Base-by-base conservation (phyloP, 2,888 invertebrate genomes). In the Calliopum simillimum region DNA sequence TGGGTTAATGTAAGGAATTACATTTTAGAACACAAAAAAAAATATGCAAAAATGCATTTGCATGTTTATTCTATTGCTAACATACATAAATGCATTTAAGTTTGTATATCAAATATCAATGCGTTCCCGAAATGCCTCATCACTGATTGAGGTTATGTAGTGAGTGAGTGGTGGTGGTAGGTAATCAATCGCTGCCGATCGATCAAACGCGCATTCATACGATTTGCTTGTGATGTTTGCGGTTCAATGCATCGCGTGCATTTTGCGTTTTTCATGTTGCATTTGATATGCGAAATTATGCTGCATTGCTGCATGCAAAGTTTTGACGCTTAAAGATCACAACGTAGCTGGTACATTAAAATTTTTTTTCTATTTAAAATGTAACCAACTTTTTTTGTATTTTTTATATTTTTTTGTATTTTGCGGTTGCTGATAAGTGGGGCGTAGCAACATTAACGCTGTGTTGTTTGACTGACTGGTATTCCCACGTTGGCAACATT, bases 181-280 rank as follows among this genome's bases (percentile, higher is more conserved):
- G 61, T 61, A 61, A 61, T 61, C 61, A 44, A 61, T 61, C 61
- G 19, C 44, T 44, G 44, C 44, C 16, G 61, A 19, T 19, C 43
- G 19, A 53, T 53, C 53, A 23, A 12, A 53, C 23, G 53, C 21
- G 19, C 41, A 44, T 44, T 61, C 43, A 61, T 23, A 43, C 61
- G 61, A 19, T 21, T n/a, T 61, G 19, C 19, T 59, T n/a, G 11
- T 21, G 14, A n/a, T 11, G 13, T 59, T 33, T 44, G 61, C 61
- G 61, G 61, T 61, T 61, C 61, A 61, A 23, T 61, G 61, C 61
- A 61, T 61, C 61, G 61, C 61, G 61, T 61, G 61, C n/a, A 61
- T 41, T n/a, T 44, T 44, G 5, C n/a, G 53, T 19, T 53, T 2
- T 25, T 14, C 8, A 5, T 33, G 8, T 6, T 23, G 25, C 25